These are phyloP conservation scores for Epicauta chinensis DNA, from an alignment of 1,140 invertebrate species.

Conservation along the genomic window DNA sequence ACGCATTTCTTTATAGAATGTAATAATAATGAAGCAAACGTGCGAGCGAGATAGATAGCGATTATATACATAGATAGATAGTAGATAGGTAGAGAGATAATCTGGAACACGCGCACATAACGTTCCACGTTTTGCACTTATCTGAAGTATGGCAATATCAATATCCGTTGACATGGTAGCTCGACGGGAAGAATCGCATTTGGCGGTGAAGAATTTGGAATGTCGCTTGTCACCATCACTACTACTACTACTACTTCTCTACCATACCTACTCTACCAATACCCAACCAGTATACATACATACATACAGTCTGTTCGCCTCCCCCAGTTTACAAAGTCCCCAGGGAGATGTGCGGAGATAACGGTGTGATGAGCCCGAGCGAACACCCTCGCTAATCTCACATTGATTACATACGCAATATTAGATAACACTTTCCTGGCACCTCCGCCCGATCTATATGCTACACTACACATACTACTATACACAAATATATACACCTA, in stretches of 20 bases:
- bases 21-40: too few species aligned
- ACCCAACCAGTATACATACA: too few species aligned
- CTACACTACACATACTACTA: too few species aligned
- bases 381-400: conserved; percentile 31
- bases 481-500: too few species aligned
- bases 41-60: too few species aligned
- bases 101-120: conserved; percentile 5
- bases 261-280: too few species aligned
- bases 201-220: conserved; percentile 3
- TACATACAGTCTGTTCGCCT: not conserved
- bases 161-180: conserved; percentile 19
- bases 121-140: conserved; percentile 15
- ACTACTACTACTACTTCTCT: too few species aligned
- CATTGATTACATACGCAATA: conserved; percentile 30
- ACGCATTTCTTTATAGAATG: not conserved
- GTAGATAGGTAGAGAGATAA: not conserved
- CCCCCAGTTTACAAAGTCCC: conserved; percentile 14
- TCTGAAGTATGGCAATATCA: conserved; percentile 16
- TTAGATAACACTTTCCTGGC: conserved; percentile 23
- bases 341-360: conserved; percentile 30
- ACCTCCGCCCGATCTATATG: conserved; percentile 3
- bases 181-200: conserved; percentile 16
- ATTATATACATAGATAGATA: too few species aligned
- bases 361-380: conserved; percentile 26
- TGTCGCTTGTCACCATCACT: not conserved